These are phyloP conservation scores for Epistrophe grossulariae DNA, from an alignment of 2,888 invertebrate genomes.

Conservation along the genomic window DNA sequence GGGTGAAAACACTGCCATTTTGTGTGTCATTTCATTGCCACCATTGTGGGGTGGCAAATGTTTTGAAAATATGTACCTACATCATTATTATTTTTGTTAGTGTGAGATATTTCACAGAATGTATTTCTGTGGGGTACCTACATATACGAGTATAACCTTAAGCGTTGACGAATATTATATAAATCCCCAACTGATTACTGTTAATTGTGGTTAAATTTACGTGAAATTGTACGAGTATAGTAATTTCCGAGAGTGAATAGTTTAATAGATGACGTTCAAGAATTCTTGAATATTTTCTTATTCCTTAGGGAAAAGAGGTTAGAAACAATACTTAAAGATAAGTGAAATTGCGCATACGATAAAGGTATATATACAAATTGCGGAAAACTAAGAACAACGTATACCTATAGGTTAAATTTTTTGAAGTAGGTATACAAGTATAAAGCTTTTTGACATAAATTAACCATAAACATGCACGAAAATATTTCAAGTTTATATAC, in stretches of 20 bases:
- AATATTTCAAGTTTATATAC: background rate
- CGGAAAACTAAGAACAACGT: too few species aligned
- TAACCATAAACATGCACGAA: conserved; percentile 8
- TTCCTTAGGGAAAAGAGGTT: background rate
- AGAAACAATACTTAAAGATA: too few species aligned
- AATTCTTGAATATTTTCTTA: background rate
- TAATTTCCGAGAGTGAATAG: background rate
- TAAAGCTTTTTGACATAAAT: background rate
- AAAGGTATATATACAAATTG: too few species aligned
- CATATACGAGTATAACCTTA: too few species aligned
- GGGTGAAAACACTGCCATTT: conserved; percentile 13
- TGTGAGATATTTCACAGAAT: too few species aligned
- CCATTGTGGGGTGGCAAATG: background rate
- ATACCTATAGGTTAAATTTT: too few species aligned
- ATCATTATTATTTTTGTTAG: background rate
- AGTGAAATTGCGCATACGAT: too few species aligned
- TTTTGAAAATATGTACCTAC: background rate
- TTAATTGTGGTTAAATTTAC: background rate
- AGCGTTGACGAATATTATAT: too few species aligned
- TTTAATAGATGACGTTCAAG: background rate
- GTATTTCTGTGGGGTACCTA: too few species aligned
- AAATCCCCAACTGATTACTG: background rate
- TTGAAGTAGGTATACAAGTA: too few species aligned
- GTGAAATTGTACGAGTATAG: background rate
- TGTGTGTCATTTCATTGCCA: background rate